Conservation (phyloP, 2,797 vertebrate genomes). For the Hemitrygon akajei region DNA sequence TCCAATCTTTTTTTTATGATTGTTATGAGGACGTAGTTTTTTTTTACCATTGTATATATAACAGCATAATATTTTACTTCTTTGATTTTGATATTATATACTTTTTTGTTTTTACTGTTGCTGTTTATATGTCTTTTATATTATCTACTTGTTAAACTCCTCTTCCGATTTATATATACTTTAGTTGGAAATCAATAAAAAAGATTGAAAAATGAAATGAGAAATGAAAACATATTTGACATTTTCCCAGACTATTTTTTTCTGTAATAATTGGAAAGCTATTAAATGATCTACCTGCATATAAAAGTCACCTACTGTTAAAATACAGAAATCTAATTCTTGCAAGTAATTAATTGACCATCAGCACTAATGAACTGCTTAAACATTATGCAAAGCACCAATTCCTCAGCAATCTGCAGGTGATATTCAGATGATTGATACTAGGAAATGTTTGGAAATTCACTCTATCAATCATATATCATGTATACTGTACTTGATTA, state of each 20-base stretch:
- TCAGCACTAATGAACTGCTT: background rate
- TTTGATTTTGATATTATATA: too few species aligned
- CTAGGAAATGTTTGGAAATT: background rate
- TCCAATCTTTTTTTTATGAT: too few species aligned
- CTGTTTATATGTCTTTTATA: too few species aligned
- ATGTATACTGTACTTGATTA: background rate
- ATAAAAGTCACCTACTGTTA: background rate
- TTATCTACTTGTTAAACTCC: too few species aligned
- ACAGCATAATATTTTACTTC: too few species aligned
- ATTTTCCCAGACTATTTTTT: background rate
- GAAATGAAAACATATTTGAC: background rate
- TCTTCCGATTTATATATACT: too few species aligned
- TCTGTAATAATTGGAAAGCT: background rate
- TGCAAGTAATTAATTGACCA: background rate
- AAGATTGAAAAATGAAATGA: too few species aligned
- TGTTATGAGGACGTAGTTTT: too few species aligned
- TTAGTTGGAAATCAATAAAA: too few species aligned
- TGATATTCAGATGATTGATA: background rate
- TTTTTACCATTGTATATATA: too few species aligned
- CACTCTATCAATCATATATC: background rate
- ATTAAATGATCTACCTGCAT: background rate
- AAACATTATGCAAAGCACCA: background rate
- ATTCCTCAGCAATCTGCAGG: background rate
- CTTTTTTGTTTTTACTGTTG: too few species aligned
- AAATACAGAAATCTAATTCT: background rate